Conservation (phyloP, 2,113 vertebrate species). For the Dissostichus mawsoni region DNA sequence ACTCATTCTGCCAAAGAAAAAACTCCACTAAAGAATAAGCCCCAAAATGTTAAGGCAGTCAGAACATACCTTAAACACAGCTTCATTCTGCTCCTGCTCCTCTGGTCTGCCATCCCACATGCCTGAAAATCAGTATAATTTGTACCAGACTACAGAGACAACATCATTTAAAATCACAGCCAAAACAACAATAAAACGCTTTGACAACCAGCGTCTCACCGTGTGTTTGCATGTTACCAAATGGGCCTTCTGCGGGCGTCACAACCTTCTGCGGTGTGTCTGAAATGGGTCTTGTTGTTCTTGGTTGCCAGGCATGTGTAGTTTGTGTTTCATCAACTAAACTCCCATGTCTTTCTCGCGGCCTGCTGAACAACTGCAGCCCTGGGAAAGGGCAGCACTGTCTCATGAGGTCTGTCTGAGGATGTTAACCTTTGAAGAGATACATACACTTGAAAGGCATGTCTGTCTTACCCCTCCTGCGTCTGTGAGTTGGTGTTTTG, state of each 20-base stretch:
- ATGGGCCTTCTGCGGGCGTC: conserved; percentile 18
- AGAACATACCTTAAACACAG: conserved; percentile 71
- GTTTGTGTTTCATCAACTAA: conserved; percentile 13
- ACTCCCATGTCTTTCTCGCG: conserved; percentile 33
- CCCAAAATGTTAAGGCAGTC: background rate
- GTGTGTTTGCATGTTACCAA: conserved; percentile 21
- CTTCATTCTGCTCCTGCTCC: conserved; percentile 78
- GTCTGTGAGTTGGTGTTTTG: conserved; percentile 61
- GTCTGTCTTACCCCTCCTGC: conserved; percentile 73
- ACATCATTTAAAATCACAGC: background rate
- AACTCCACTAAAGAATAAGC: background rate
- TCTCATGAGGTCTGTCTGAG: background rate
- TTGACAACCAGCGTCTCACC: conserved; percentile 38
- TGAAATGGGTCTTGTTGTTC: conserved; percentile 22
- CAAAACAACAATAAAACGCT: background rate
- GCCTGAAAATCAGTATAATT: conserved; percentile 60
- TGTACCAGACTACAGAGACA: background rate
- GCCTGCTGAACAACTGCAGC: conserved; percentile 42
- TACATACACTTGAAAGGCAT: background rate
- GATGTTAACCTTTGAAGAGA: background rate
- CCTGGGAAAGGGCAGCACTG: conserved; percentile 22
- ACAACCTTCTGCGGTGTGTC: conserved; percentile 37
- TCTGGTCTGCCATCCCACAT: conserved; percentile 59
- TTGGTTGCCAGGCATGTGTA: conserved; percentile 45
- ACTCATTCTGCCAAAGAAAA: background rate